phyloP scores from a whole-genome alignment of 2,888 invertebrate species.

The Papilio elwesi region DNA sequence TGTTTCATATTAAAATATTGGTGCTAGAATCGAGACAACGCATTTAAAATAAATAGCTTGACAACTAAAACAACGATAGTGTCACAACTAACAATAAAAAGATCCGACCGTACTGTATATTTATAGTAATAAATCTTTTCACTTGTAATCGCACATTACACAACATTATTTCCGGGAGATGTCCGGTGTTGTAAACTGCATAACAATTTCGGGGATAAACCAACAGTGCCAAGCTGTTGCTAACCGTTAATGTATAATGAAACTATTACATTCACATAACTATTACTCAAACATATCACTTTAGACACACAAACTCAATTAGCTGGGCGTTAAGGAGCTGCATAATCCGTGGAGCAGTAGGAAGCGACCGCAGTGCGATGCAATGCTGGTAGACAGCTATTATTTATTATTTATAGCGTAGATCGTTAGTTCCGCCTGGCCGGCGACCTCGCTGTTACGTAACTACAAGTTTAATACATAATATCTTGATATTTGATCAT shows the following conservation, averaged over 20 bases:
- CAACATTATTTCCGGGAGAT: too few species aligned
- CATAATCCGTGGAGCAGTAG: constrained; percentile 24
- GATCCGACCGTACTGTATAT: too few species aligned
- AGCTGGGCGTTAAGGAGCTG: constrained; percentile 14
- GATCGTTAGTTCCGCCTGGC: constrained; percentile 38
- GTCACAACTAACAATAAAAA: too few species aligned
- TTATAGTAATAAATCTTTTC: too few species aligned
- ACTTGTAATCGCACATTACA: too few species aligned
- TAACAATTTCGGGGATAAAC: background rate
- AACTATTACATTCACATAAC: background rate
- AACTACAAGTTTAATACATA: constrained; percentile 20
- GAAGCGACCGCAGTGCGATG: constrained; percentile 18
- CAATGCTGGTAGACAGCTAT: constrained; percentile 27
- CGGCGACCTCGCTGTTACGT: constrained; percentile 33
- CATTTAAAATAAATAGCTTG: too few species aligned
- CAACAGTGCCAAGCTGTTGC: background rate
- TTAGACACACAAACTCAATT: constrained; percentile 15
- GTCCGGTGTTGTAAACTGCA: background rate
- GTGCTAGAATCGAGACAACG: too few species aligned
- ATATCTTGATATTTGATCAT: constrained; percentile 19
- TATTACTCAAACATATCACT: constrained; percentile 1
- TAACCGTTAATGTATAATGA: background rate
- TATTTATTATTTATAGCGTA: constrained; percentile 37
- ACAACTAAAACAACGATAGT: too few species aligned
- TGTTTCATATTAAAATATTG: too few species aligned